phyloP scores from a whole-genome alignment of 2,888 invertebrate species.

The Ectemnius cavifrons region DNA sequence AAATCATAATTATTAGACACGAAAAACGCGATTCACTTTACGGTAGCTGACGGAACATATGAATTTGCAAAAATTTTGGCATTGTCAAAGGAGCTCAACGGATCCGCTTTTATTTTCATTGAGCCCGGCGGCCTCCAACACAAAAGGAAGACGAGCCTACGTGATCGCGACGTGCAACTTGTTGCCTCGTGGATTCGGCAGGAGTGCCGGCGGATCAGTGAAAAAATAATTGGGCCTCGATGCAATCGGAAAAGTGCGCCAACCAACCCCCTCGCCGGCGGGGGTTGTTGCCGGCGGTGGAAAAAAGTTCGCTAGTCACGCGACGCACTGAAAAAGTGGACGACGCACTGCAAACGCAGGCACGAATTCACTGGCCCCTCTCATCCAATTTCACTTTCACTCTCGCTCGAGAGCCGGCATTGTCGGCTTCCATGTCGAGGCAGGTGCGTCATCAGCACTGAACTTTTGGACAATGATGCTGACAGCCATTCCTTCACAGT shows the following conservation, averaged over 20 bases:
- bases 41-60: too few relatives aligned
- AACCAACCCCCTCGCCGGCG: neutral
- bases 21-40: too few relatives aligned
- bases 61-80: too few relatives aligned
- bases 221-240: conserved; percentile 9
- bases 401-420: neutral
- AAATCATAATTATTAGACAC: too few relatives aligned
- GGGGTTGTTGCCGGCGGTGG: neutral
- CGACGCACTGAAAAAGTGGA: neutral
- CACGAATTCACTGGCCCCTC: neutral
- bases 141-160: neutral
- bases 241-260: conserved; percentile 2
- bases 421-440: neutral
- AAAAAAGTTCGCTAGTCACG: neutral
- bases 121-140: neutral
- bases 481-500: too few relatives aligned
- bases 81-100: neutral
- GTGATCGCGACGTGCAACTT: conserved; percentile 15
- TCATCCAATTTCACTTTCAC: neutral
- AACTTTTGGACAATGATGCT: too few relatives aligned
- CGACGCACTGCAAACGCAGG: neutral
- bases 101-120: conserved; percentile 1
- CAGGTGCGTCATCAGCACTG: too few relatives aligned
- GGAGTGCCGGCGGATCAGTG: neutral
- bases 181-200: conserved; percentile 12